Conservation (phyloP, 2,113 vertebrate species). For the Psittacara wagleri region DNA sequence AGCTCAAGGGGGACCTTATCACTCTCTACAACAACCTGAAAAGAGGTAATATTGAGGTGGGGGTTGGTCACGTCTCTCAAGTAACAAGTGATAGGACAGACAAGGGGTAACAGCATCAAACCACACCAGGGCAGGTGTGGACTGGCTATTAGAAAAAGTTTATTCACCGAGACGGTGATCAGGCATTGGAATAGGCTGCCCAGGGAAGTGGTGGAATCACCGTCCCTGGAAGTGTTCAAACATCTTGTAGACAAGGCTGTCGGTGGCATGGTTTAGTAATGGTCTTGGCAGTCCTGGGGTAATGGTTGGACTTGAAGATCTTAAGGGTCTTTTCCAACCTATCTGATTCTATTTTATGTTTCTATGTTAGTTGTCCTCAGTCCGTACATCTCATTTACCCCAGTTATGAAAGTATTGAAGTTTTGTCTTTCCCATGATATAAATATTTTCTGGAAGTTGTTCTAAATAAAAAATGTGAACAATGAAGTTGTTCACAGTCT, state of each 20-base stretch:
- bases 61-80: not conserved
- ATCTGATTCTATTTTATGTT: not conserved
- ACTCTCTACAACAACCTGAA: not conserved
- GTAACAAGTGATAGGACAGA: not conserved
- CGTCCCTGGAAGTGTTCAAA: not conserved
- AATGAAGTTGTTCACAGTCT: not conserved
- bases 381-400: not conserved
- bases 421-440: not conserved
- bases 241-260: not conserved
- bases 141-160: not conserved
- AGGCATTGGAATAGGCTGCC: not conserved
- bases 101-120: not conserved
- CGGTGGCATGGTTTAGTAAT: not conserved
- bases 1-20: not conserved
- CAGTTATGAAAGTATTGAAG: not conserved
- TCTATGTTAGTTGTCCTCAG: not conserved
- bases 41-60: not conserved
- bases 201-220: not conserved
- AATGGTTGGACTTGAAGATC: not conserved
- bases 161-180: not conserved
- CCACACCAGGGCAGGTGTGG: not conserved
- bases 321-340: not conserved
- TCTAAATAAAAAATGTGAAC: not conserved
- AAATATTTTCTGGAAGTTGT: not conserved
- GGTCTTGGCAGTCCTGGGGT: not conserved